Evolutionary conservation across 1,140 invertebrate species (phyloP).

Genomic region (Leucophenga varia): DNA sequence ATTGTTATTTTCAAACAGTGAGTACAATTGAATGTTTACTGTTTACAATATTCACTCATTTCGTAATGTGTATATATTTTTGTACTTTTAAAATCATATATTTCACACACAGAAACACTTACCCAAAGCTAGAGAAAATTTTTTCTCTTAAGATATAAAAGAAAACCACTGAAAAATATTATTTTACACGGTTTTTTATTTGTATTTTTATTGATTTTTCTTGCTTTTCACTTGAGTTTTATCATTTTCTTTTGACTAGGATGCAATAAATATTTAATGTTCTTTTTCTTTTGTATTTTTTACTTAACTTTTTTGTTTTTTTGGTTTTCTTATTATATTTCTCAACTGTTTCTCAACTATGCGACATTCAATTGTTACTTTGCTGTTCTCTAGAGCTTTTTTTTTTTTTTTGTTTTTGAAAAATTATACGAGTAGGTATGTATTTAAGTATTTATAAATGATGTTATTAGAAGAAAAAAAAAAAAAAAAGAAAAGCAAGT

Average conservation of each 20-base stretch:
- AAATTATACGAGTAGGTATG: no score
- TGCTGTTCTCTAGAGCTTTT: no score
- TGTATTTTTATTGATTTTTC: constrained; percentile 1
- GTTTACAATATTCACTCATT: no score
- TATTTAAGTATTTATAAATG: no score
- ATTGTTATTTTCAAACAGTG: not conserved
- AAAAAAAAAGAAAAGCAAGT: no score
- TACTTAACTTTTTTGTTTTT: constrained; percentile 25
- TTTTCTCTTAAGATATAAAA: no score
- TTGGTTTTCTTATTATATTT: constrained; percentile 29
- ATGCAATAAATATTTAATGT: constrained; percentile 26
- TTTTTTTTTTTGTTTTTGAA: no score
- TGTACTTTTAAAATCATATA: no score
- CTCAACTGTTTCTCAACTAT: constrained; percentile 25
- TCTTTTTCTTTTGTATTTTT: constrained; percentile 24
- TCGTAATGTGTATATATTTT: constrained; percentile 18
- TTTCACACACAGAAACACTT: no score
- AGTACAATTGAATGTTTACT: not conserved
- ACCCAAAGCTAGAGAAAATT: no score
- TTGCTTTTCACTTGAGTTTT: constrained; percentile 24
- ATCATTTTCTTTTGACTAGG: constrained; percentile 35
- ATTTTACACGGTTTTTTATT: constrained; percentile 25
- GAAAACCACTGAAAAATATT: no score
- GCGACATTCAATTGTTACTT: constrained; percentile 18
- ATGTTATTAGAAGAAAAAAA: no score